phyloP scores from a whole-genome alignment of 2,113 vertebrate genomes.

The Osmerus mordax region DNA sequence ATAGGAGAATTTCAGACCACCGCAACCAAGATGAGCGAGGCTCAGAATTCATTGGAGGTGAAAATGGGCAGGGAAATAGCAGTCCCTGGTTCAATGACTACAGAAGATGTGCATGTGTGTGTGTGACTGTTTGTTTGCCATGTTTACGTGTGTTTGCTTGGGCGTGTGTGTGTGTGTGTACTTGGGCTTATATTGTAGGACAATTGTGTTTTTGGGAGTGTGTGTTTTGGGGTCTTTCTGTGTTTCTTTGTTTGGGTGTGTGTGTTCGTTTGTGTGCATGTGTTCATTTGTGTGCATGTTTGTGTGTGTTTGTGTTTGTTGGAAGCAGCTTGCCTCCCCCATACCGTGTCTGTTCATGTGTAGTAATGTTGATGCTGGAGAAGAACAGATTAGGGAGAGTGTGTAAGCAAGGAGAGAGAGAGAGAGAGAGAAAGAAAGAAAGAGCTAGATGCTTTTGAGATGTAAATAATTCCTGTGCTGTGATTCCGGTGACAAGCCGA shows the following conservation, averaged over 20 bases:
- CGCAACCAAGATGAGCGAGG: constrained; percentile 83
- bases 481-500: constrained; percentile 27
- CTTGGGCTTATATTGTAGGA: too few species aligned
- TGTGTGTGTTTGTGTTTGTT: neutral
- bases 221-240: neutral
- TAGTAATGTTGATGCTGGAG: neutral
- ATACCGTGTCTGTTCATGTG: neutral
- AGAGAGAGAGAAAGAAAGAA: constrained; percentile 6
- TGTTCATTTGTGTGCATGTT: neutral
- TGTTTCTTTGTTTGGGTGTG: neutral
- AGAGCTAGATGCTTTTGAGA: constrained; percentile 9
- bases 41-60: constrained; percentile 83
- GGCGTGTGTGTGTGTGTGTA: too few species aligned
- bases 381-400: constrained; percentile 15
- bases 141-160: too few species aligned
- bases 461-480: constrained; percentile 24
- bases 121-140: neutral
- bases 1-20: constrained; percentile 93
- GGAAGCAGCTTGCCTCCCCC: neutral
- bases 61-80: constrained; percentile 15
- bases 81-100: too few species aligned
- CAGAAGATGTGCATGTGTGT: neutral
- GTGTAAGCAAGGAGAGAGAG: constrained; percentile 2
- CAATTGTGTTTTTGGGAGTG: too few species aligned
- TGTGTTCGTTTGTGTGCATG: neutral